These are phyloP conservation scores for Hucho hucho DNA, from an alignment of 2,113 vertebrate genomes.

Conservation along the genomic window DNA sequence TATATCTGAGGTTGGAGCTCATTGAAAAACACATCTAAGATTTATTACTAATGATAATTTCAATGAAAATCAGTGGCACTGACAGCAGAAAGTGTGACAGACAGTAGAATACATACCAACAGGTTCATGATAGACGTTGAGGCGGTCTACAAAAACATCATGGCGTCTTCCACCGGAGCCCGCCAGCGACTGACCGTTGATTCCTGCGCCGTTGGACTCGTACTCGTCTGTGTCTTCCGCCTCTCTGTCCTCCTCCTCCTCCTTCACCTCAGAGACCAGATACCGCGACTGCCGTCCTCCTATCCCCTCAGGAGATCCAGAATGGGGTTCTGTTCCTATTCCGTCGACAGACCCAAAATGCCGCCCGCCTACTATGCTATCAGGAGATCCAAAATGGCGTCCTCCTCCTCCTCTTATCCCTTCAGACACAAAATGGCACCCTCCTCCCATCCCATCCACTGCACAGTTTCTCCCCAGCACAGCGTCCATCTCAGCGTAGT, in stretches of 20 bases:
- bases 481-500: constrained; percentile 62
- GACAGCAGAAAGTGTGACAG: not conserved
- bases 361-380: not conserved
- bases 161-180: not conserved
- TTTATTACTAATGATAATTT: too few relatives aligned
- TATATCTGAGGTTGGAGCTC: too few relatives aligned
- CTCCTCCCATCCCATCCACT: not conserved
- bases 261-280: constrained; percentile 44
- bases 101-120: constrained; percentile 28
- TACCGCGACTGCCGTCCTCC: constrained; percentile 15
- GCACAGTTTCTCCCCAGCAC: constrained; percentile 45
- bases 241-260: constrained; percentile 28
- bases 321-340: not conserved
- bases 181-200: not conserved
- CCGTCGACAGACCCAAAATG: constrained; percentile 19
- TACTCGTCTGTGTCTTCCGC: constrained; percentile 47
- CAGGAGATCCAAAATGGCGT: constrained; percentile 4
- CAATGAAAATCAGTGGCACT: too few relatives aligned
- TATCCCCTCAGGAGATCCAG: not conserved
- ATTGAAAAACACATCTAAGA: too few relatives aligned
- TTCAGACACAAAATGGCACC: not conserved
- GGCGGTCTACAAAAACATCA: not conserved
- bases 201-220: constrained; percentile 30
- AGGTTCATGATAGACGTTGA: not conserved
- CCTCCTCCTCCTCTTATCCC: not conserved